Conservation (phyloP, 2,888 invertebrate genomes). For the Phengaris alcon region DNA sequence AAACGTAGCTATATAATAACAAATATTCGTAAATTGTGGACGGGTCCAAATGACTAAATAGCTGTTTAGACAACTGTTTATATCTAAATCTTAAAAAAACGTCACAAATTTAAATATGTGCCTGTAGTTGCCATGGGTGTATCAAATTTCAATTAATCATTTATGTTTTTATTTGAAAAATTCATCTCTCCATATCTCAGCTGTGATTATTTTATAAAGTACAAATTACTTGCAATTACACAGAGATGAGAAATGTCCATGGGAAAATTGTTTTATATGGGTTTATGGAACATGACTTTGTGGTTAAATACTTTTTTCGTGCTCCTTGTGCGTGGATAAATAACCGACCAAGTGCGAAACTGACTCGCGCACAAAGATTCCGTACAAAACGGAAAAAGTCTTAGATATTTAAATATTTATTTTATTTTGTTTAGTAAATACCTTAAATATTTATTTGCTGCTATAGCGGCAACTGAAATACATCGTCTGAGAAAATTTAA, state of each 20-base stretch:
- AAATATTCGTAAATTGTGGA: too few relatives aligned
- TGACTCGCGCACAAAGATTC: too few relatives aligned
- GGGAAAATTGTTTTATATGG: conserved; percentile 18
- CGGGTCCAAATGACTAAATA: too few relatives aligned
- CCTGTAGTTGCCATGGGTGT: neutral
- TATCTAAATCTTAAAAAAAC: neutral
- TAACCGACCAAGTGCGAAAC: too few relatives aligned
- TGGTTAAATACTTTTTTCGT: neutral
- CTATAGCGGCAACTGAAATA: too few relatives aligned
- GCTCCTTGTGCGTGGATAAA: neutral
- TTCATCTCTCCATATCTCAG: neutral
- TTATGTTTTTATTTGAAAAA: neutral
- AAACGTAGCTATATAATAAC: too few relatives aligned
- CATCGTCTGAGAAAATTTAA: too few relatives aligned
- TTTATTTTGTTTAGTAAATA: too few relatives aligned
- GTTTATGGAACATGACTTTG: conserved; percentile 2
- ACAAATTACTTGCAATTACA: conserved; percentile 3
- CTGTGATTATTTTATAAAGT: conserved; percentile 5
- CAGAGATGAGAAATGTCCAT: conserved; percentile 18
- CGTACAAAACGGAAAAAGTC: too few relatives aligned
- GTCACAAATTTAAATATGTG: neutral
- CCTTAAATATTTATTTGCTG: too few relatives aligned
- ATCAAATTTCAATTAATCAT: neutral
- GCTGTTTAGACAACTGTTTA: neutral
- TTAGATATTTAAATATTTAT: too few relatives aligned